Percentiles rank a stretch among this genome's conserved stretches.
phyloP scores from a whole-genome alignment of 2,888 invertebrate genomes.

The Itoplectis maculator region DNA sequence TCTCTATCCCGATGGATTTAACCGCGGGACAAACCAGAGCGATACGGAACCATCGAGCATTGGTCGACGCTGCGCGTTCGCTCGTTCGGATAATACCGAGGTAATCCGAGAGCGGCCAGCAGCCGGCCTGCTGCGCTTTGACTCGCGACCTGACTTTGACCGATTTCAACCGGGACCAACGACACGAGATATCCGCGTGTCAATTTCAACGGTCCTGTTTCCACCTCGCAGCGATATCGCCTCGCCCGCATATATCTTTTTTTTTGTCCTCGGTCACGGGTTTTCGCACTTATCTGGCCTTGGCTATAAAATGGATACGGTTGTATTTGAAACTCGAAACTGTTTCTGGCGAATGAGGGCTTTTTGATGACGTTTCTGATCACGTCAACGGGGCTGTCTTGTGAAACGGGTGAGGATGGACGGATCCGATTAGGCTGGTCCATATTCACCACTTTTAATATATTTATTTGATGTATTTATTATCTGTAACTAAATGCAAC shows the following conservation, averaged over 20 bases:
- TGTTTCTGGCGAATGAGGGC: too few species aligned
- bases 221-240: neutral
- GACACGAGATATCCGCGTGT: conserved; percentile 48
- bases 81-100: conserved; percentile 59
- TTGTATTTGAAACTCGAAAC: neutral
- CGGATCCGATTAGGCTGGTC: too few species aligned
- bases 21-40: conserved; percentile 30
- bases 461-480: too few species aligned
- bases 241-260: neutral
- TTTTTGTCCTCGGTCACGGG: neutral
- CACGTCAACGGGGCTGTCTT: too few species aligned
- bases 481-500: too few species aligned
- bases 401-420: neutral
- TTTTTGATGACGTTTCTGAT: too few species aligned
- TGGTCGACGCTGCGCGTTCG: conserved; percentile 33
- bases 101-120: conserved; percentile 56
- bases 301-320: neutral
- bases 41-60: too few species aligned
- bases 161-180: conserved; percentile 65
- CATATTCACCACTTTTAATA: too few species aligned
- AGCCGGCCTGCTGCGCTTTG: conserved; percentile 13
- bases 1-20: conserved; percentile 37
- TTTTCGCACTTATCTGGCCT: neutral
- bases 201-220: conserved; percentile 25
- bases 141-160: conserved; percentile 60